A percentile compares a stretch with the other conserved stretches of the same genome.
phyloP scores from a whole-genome alignment of 2,797 vertebrate genomes.

The Strix occidentalis region DNA sequence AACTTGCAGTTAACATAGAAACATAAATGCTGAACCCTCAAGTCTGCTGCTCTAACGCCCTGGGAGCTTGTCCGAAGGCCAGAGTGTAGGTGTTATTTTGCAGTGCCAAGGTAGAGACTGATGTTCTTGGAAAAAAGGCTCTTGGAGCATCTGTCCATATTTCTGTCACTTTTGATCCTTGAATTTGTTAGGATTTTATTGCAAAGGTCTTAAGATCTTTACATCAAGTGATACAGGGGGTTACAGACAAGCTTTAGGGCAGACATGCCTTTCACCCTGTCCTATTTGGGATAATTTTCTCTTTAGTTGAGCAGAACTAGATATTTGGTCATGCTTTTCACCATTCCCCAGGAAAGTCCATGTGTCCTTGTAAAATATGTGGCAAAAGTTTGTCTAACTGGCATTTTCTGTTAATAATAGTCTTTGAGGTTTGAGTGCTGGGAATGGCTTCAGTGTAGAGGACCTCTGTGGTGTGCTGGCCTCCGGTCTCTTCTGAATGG shows the following conservation, averaged over 20 bases:
- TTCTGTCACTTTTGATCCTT: neutral
- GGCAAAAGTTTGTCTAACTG: neutral
- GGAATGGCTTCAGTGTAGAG: neutral
- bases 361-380: accelerated
- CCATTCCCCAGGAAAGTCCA: neutral
- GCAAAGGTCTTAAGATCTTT: neutral
- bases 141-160: neutral
- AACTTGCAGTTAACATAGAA: too few species aligned
- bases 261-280: neutral
- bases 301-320: neutral
- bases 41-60: too few species aligned
- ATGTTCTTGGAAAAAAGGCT: neutral
- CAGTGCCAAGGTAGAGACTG: neutral
- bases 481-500: neutral
- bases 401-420: accelerated
- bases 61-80: neutral
- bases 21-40: neutral
- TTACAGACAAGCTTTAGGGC: neutral
- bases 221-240: accelerated
- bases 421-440: neutral
- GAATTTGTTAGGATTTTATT: neutral
- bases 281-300: neutral
- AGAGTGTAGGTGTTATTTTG: neutral
- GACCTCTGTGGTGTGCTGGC: neutral
- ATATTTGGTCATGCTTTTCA: neutral